Evolutionary conservation across 2,888 invertebrate genomes (phyloP), one percentile per base, ranked within the genome.

Genomic region (Odontocerum albicorne): DNA sequence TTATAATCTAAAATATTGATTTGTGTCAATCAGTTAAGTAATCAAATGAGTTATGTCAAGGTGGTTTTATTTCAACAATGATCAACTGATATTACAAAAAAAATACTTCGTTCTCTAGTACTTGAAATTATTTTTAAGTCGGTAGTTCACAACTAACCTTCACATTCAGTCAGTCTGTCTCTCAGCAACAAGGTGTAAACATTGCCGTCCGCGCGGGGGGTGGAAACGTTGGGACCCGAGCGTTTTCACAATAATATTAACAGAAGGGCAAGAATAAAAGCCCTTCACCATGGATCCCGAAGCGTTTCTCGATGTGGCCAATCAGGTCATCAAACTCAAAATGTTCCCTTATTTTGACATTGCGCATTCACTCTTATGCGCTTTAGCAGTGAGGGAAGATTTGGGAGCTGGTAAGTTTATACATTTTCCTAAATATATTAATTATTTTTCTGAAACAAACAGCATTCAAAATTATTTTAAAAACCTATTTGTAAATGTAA

Each of bases 301-400:
- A 81, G 89, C 94, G 62, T 96, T 97, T 79, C 82, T 98, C 71
- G 96, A 97, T 77, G 86, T 97, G 84, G 97, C 98, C 80, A 96
- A 96, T 79, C 93, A 95, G 84, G 94, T 99, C 80, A 94, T 96
- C 66, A 96, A 97, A 77, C 81, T 98, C 65, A 96, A 98, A 83
- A 98, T 99, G 97, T 99, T 91, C 72, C 99, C 99, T 50, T 98
- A 96, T 80, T 99, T 99, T 77, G 98, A 99, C 74, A 89, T 97
- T 67, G 97, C 97, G 65, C 96, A 99, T 79, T 95, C 93, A 74
- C 84, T 94, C 66, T 80, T 97, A 65, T 95, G 94, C 79, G 95
- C 96, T 69, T 80, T 97, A 66, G 90, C 92, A 67, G 96, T 97
- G 63, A 84, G 96, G 68, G 97, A 98, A 74, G 97, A 98, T 80